Evolutionary conservation across 1,140 invertebrate genomes (phyloP).

Genomic region (Drosophila oshimai): DNA sequence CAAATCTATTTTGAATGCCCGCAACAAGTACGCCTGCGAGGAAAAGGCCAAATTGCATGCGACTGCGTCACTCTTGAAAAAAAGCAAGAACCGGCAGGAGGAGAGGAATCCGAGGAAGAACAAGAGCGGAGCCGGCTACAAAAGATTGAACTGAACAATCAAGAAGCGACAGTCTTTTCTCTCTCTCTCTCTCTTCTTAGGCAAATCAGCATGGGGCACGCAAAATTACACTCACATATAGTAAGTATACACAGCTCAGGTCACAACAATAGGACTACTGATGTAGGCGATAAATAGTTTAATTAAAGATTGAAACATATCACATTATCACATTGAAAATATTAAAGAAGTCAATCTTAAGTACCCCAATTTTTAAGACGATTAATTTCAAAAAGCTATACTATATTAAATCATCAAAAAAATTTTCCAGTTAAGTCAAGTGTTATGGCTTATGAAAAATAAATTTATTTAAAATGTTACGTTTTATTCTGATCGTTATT

Average conservation of each 20-base stretch:
- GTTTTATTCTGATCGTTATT: no score
- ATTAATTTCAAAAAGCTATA: no score
- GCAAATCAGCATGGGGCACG: slow-evolving; percentile 48
- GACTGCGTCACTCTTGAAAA: slow-evolving; percentile 58
- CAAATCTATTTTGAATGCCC: slow-evolving; percentile 61
- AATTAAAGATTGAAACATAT: no score
- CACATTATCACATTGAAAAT: no score
- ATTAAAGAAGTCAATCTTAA: no score
- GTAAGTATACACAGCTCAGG: slow-evolving; percentile 5
- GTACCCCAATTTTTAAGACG: no score
- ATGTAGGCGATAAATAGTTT: no score
- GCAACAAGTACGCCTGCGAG: slow-evolving; percentile 45
- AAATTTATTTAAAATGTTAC: no score
- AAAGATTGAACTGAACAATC: slow-evolving; percentile 20
- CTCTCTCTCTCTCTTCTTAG: not conserved
- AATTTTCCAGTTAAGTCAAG: no score
- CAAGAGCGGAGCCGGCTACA: not conserved
- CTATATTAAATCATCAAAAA: no score
- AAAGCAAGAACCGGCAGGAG: not conserved
- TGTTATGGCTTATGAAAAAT: no score
- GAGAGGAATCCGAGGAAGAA: not conserved
- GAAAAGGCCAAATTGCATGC: slow-evolving; percentile 70
- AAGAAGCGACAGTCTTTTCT: slow-evolving; percentile 11
- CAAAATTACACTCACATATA: slow-evolving; percentile 16
- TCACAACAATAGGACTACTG: not conserved